A percentile compares a stretch with the other conserved stretches of the same genome.
Conservation (phyloP, 2,888 invertebrate species). For the Calephelis perditalis region DNA sequence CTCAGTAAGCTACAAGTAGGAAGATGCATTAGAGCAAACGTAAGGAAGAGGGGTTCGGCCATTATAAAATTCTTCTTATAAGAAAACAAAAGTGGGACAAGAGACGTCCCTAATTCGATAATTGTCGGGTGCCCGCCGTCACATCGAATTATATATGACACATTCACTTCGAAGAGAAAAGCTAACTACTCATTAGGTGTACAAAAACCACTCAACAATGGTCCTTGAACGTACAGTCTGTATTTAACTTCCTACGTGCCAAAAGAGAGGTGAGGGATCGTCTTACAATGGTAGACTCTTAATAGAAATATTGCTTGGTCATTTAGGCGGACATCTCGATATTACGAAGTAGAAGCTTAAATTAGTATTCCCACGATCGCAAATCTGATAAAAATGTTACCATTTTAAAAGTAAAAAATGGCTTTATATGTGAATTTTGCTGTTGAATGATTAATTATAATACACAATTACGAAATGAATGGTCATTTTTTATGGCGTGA, state of each 20-base stretch:
- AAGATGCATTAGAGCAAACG: no score
- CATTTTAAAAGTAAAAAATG: conserved; percentile 29
- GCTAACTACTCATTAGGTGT: conserved; percentile 66
- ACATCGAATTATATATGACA: conserved; percentile 76
- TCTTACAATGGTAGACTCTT: conserved; percentile 36
- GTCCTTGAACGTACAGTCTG: conserved; percentile 29
- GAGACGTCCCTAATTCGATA: conserved; percentile 61
- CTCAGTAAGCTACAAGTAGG: no score
- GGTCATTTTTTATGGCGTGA: conserved; percentile 42
- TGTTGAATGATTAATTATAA: conserved; percentile 45
- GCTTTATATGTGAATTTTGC: conserved; percentile 28
- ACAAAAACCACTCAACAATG: conserved; percentile 41
- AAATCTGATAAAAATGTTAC: conserved; percentile 53
- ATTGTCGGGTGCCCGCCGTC: conserved; percentile 63
- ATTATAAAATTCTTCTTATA: no score
- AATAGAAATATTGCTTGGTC: conserved; percentile 60
- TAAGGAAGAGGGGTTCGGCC: no score
- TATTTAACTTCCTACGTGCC: conserved; percentile 1
- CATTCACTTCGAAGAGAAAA: conserved; percentile 65
- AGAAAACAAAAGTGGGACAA: neutral
- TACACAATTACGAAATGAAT: conserved; percentile 46
- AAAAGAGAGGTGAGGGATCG: conserved; percentile 29
- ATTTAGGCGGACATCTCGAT: conserved; percentile 46
- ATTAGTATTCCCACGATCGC: conserved; percentile 68
- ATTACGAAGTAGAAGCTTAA: conserved; percentile 49